Percentiles rank a stretch among this genome's conserved stretches.
phyloP scores from a whole-genome alignment of 2,888 invertebrate genomes.

The Dexiosoma caninum region DNA sequence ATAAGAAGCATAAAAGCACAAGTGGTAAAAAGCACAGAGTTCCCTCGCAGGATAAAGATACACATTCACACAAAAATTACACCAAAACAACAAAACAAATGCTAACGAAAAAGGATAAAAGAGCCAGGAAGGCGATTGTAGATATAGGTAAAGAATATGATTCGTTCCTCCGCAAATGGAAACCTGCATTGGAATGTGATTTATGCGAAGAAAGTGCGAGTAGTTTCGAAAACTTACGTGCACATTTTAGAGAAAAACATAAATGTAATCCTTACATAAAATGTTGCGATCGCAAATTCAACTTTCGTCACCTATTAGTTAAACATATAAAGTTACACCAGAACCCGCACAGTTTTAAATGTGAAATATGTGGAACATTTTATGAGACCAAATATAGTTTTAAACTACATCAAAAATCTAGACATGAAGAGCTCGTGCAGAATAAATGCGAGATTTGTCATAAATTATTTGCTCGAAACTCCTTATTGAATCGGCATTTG shows the following conservation, averaged over 20 bases:
- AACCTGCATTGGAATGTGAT: conserved; percentile 62
- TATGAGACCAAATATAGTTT: conserved; percentile 59
- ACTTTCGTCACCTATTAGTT: conserved; percentile 64
- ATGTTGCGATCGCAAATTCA: conserved; percentile 66
- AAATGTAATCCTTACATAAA: conserved; percentile 60
- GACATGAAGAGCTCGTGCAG: conserved; percentile 51
- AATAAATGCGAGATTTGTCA: conserved; percentile 64
- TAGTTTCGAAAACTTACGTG: conserved; percentile 59
- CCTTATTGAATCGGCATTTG: conserved; percentile 61
- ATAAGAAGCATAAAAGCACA: not conserved
- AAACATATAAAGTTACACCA: conserved; percentile 66
- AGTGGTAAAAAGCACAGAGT: conserved; percentile 36
- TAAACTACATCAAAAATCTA: conserved; percentile 61
- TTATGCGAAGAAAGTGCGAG: conserved; percentile 55
- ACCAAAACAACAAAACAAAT: not conserved
- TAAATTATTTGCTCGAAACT: conserved; percentile 58
- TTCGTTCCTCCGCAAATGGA: conserved; percentile 63
- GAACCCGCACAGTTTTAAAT: conserved; percentile 66
- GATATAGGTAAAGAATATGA: conserved; percentile 62
- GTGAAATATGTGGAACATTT: conserved; percentile 63
- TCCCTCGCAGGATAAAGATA: not conserved
- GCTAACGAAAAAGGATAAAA: conserved; percentile 10
- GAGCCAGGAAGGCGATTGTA: not conserved
- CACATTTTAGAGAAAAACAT: conserved; percentile 64
- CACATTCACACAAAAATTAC: conserved; percentile 11